Percentiles rank a stretch among this genome's conserved stretches.
Conservation (phyloP, 2,113 vertebrate species). For the Chionodraco myersi region DNA sequence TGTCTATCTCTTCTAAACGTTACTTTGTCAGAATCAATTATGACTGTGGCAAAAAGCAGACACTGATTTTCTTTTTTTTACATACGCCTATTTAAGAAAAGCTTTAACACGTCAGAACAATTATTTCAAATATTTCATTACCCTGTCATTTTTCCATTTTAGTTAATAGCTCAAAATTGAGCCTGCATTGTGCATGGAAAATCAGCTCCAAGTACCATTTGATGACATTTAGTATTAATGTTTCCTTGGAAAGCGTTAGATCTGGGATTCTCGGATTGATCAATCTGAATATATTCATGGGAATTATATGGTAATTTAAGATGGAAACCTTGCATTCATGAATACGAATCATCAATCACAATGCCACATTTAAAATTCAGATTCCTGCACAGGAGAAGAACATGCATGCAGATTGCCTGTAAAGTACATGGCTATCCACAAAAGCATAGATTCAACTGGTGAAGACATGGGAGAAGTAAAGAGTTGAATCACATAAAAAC, state of each 20-base stretch:
- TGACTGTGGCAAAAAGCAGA: not conserved
- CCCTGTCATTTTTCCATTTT: slow-evolving; percentile 26
- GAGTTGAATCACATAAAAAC: not conserved
- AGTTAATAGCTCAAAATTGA: slow-evolving; percentile 42
- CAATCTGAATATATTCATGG: slow-evolving; percentile 72
- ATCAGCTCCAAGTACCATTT: slow-evolving; percentile 56
- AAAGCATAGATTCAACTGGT: slow-evolving; percentile 1
- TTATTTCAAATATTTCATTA: slow-evolving; percentile 37
- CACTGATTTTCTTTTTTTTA: slow-evolving; percentile 3
- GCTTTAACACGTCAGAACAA: slow-evolving; percentile 40
- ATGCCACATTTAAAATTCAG: slow-evolving; percentile 66
- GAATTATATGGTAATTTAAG: slow-evolving; percentile 71
- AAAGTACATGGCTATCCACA: slow-evolving; percentile 14
- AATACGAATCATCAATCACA: slow-evolving; percentile 74
- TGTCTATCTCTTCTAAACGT: not conserved
- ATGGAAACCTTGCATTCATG: slow-evolving; percentile 61
- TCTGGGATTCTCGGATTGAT: slow-evolving; percentile 54
- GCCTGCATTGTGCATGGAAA: slow-evolving; percentile 45
- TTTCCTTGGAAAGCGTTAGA: slow-evolving; percentile 50
- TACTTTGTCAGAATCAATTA: slow-evolving; percentile 3
- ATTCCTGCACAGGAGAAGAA: slow-evolving; percentile 42
- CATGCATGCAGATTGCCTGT: slow-evolving; percentile 36
- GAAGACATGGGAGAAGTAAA: not conserved
- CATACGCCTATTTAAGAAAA: slow-evolving; percentile 13
- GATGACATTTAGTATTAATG: slow-evolving; percentile 60